Evolutionary conservation across 2,797 vertebrate species (phyloP).

Genomic region (Lagocephalus sceleratus): DNA sequence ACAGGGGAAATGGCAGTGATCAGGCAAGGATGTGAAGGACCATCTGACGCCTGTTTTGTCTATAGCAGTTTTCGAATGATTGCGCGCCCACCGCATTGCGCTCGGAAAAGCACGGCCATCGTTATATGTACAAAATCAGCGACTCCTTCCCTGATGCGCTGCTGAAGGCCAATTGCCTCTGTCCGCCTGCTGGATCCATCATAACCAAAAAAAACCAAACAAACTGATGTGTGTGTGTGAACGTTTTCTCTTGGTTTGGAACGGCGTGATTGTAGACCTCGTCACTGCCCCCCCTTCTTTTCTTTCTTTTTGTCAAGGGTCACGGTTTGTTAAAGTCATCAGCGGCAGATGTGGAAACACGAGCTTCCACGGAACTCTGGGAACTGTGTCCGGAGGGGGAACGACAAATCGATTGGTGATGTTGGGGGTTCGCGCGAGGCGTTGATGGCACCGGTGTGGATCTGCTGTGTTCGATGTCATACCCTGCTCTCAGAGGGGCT

Average conservation of each 20-base stretch:
- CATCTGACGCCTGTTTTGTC: neutral
- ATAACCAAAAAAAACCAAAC: slow-evolving; percentile 55
- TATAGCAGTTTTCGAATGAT: neutral
- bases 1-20: too few species aligned
- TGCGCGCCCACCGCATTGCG: neutral
- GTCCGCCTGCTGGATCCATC: slow-evolving; percentile 52
- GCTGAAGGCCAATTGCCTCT: slow-evolving; percentile 40
- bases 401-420: slow-evolving; percentile 31
- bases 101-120: neutral
- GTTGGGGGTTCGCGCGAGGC: slow-evolving; percentile 13
- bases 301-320: slow-evolving; percentile 29
- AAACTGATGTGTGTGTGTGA: slow-evolving; percentile 38
- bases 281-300: slow-evolving; percentile 18
- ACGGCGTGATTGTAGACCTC: slow-evolving; percentile 26
- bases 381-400: slow-evolving; percentile 3
- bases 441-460: slow-evolving; percentile 8
- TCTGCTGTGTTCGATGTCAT: slow-evolving; percentile 27
- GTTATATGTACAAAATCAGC: neutral
- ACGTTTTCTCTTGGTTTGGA: too few species aligned
- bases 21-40: neutral
- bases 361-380: slow-evolving; percentile 13
- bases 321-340: slow-evolving; percentile 40
- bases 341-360: slow-evolving; percentile 30
- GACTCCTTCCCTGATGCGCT: slow-evolving; percentile 27
- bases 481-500: slow-evolving; percentile 28